A percentile compares a stretch with the other conserved stretches of the same genome.
Conservation (phyloP, 2,113 vertebrate genomes). For the Prionailurus bengalensis region DNA sequence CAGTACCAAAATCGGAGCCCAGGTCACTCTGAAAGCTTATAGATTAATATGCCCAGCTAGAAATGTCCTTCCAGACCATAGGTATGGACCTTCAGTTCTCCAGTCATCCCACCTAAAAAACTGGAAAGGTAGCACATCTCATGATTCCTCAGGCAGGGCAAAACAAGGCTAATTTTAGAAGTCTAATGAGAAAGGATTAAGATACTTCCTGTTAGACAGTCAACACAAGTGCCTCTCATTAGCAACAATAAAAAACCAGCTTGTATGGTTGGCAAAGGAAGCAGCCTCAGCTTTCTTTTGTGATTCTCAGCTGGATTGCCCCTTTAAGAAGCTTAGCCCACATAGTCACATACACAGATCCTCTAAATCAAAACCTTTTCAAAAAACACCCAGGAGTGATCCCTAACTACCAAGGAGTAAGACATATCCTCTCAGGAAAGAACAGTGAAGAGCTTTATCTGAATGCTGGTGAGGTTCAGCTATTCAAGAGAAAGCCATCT, state of each 20-base stretch:
- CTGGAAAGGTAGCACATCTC: not conserved
- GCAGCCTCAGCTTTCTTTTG: conserved; percentile 57
- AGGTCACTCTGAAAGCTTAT: not conserved
- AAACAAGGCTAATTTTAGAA: conserved; percentile 73
- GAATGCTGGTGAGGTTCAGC: conserved; percentile 64
- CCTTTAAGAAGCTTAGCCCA: conserved; percentile 78
- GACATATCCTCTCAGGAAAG: conserved; percentile 66
- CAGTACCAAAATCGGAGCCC: not conserved
- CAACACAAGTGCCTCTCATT: conserved; percentile 75
- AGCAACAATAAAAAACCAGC: conserved; percentile 62
- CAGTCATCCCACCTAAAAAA: not conserved
- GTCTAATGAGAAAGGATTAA: conserved; percentile 71
- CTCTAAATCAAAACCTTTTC: conserved; percentile 72
- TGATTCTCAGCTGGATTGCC: conserved; percentile 68
- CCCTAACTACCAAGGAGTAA: conserved; percentile 75
- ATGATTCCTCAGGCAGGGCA: not conserved
- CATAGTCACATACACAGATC: conserved; percentile 60
- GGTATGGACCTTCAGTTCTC: not conserved
- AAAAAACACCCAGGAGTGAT: conserved; percentile 66
- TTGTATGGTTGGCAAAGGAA: not conserved
- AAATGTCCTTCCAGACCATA: conserved; percentile 6
- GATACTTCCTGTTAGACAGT: conserved; percentile 60
- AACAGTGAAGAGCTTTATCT: conserved; percentile 49
- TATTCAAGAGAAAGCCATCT: conserved; percentile 54
- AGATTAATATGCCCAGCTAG: not conserved